A percentile compares a stretch with the other conserved stretches of the same genome.
Evolutionary conservation across 2,797 vertebrate genomes (phyloP).

Genomic region (Halcyon chelicuti): DNA sequence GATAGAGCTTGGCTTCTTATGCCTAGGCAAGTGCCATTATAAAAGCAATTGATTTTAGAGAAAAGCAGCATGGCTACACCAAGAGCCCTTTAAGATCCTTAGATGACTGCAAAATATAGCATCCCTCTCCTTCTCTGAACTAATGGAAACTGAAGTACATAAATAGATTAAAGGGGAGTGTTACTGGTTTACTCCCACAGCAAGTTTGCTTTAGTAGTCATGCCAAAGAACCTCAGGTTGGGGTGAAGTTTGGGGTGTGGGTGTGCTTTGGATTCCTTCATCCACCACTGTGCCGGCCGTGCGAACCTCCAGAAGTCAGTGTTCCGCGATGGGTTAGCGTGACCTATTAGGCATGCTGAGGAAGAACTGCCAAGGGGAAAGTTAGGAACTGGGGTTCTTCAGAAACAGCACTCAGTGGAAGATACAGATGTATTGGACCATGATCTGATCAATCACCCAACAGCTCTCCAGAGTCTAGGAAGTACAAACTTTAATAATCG

Average conservation of each 20-base stretch:
- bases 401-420: background rate
- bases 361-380: background rate
- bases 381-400: background rate
- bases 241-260: background rate
- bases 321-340: background rate
- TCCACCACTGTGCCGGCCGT: fast-evolving
- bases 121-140: background rate
- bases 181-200: background rate
- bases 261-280: background rate
- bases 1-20: background rate
- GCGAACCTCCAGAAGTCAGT: background rate
- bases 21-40: background rate
- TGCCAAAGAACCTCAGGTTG: background rate
- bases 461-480: background rate
- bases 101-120: background rate
- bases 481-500: background rate
- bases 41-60: conserved; percentile 4
- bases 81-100: background rate
- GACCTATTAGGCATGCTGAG: background rate
- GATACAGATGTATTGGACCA: background rate
- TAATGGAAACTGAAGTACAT: background rate
- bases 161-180: background rate
- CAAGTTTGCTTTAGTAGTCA: background rate
- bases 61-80: background rate
- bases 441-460: background rate